Base-by-base conservation (phyloP, 2,888 invertebrate genomes). In the Nemoura dubitans region DNA sequence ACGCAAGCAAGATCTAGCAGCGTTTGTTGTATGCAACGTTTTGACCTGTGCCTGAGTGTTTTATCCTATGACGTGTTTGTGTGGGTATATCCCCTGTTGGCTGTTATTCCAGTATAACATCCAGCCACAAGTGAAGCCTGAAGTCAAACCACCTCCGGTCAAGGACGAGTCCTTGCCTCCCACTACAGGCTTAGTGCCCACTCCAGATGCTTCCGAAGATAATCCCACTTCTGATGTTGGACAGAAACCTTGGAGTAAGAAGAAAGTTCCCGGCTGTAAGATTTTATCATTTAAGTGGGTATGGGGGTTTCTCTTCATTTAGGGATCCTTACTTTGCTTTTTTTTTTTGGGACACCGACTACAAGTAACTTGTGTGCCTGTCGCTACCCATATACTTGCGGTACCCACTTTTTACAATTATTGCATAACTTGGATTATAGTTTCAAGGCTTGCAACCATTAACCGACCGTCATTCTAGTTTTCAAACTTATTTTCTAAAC, bases 71-170 rank as follows among this genome's bases (percentile, higher is more conserved):
- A 88, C 86, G 88, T 88, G 86, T 88, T 87, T 88, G 88, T 88
- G 88, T 88, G 88, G 88, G 86, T 88, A 88, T 88, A 88, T 88
- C 88, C 88, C 88, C 88, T 87, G 87, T 85, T 88, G 88, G 87
- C 88, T 88, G 87, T 88, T 82, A 78, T 88, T 88, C 83, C 88
- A 88, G 88, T 86, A 88, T 86, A 92, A 86, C 92, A 92, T 89
- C 91, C 91, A 90, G 80, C 87, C 84, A 59, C 87, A 80, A 29
- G 85, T 42, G 29, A 89, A 87, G 81, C 88, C 88, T 26, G 89
- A 87, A 87, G 88, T 84, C 77, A 88, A 87, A 6, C 36, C 87
- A 87, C 26, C 88, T 29, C 85, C 89, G 76, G 5, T 36, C 36
- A 36, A 36, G 21, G 59, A 87, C 26, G 89, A 88, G 88, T 88